phyloP scores from a whole-genome alignment of 2,888 invertebrate genomes.

The Limnephilus marmoratus region DNA sequence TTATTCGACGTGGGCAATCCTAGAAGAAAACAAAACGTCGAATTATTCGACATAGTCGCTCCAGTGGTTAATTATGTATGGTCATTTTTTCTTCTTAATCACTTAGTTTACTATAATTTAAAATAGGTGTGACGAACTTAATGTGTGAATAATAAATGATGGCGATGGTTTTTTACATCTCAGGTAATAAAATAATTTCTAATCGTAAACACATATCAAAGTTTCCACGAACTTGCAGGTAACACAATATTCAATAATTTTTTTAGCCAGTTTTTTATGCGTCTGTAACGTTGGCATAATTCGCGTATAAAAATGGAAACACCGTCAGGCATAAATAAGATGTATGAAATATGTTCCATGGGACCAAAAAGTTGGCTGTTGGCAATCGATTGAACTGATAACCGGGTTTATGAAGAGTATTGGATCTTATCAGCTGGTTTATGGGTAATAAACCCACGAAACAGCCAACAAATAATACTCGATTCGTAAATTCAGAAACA shows the following conservation, averaged over 20 bases:
- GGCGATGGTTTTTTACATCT: no score
- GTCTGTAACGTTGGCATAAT: constrained; percentile 2
- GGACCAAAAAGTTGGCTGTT: constrained; percentile 22
- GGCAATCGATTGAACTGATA: constrained; percentile 50
- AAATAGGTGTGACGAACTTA: background rate
- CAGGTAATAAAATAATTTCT: background rate
- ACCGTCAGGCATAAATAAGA: constrained; percentile 26
- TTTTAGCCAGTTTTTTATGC: background rate
- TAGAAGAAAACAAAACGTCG: no score
- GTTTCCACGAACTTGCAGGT: background rate
- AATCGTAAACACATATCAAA: background rate
- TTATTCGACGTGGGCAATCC: no score
- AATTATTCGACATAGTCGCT: no score
- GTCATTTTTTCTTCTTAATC: background rate
- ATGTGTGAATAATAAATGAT: no score
- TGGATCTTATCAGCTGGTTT: constrained; percentile 54
- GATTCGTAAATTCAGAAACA: constrained; percentile 32
- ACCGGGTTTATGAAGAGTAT: constrained; percentile 48
- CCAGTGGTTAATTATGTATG: no score
- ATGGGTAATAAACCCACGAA: constrained; percentile 50
- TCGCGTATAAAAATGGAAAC: constrained; percentile 9
- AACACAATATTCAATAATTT: background rate
- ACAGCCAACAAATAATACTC: constrained; percentile 37
- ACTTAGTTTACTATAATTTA: background rate
- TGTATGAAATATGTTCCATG: constrained; percentile 15